phyloP scores from a whole-genome alignment of 2,797 vertebrate genomes.

The Chaetodon trifasciatus region DNA sequence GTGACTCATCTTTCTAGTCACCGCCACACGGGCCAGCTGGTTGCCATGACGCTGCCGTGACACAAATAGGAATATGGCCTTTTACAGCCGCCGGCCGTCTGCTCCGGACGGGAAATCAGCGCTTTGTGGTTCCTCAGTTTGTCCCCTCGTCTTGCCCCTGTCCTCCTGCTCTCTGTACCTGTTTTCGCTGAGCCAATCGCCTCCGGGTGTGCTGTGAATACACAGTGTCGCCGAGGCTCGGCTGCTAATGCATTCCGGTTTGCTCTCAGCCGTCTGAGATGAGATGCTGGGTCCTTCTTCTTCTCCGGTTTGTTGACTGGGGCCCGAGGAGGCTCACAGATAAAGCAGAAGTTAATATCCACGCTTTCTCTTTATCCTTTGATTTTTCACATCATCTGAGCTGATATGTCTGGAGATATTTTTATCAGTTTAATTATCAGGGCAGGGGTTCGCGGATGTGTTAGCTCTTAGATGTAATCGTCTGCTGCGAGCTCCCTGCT shows the following conservation, averaged over 20 bases:
- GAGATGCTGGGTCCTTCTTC: slow-evolving; percentile 16
- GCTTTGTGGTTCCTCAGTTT: slow-evolving; percentile 18
- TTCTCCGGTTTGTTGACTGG: slow-evolving; percentile 3
- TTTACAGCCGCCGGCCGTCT: slow-evolving; percentile 61
- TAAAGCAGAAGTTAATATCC: slow-evolving; percentile 45
- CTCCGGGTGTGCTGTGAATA: slow-evolving; percentile 42
- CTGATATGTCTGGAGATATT: slow-evolving; percentile 46
- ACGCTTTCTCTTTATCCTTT: slow-evolving; percentile 8
- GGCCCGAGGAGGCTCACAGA: background rate
- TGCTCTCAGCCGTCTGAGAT: slow-evolving; percentile 20
- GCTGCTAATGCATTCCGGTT: slow-evolving; percentile 30
- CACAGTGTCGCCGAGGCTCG: background rate
- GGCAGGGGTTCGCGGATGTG: slow-evolving; percentile 25
- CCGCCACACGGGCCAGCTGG: slow-evolving; percentile 53
- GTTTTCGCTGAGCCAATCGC: slow-evolving; percentile 15
- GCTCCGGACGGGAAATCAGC: slow-evolving; percentile 52
- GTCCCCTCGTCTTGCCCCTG: background rate
- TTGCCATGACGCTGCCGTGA: slow-evolving; percentile 77
- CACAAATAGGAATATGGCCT: slow-evolving; percentile 48
- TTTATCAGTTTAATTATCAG: slow-evolving; percentile 61
- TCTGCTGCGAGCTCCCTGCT: slow-evolving; percentile 36
- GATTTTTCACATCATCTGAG: slow-evolving; percentile 27
- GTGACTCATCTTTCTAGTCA: slow-evolving; percentile 69
- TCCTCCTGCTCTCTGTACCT: background rate
- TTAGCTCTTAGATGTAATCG: slow-evolving; percentile 49